Evolutionary conservation across 2,797 vertebrate species (phyloP), one percentile per base, ranked within the genome.

Genomic region (Sus cebifrons): DNA sequence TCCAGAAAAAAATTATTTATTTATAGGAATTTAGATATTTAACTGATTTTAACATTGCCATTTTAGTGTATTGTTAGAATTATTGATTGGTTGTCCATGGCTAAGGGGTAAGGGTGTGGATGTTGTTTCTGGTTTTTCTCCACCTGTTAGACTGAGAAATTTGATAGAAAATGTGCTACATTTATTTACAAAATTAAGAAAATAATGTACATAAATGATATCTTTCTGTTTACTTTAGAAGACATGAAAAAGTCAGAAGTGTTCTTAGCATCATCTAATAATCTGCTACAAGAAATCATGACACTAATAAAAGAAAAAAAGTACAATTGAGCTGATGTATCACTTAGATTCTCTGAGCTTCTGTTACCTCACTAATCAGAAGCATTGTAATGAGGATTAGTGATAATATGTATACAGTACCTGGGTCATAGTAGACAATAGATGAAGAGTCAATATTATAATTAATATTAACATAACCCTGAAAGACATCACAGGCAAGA

Each of bases 271-370:
- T 92, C 92, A 54, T 92, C 49, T 94, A 79, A 64, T 73, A 96
- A 95, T 8, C 71, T 87, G 32, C 73, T 90, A 83, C 5, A 89
- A 92, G 58, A 94, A 86, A 87, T 75, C 75, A 89, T 89, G 88
- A 73, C 27, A 87, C 79, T 95, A 86, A 67, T 54, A 89, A 54
- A 94, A 95, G 71, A 92, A 94, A 91, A 89, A 88, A 92, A 83
- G 86, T 84, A 95, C 90, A 29, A 85, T 70, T 29, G 14, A 64
- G 20, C 20, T 36, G 36, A 36, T 36, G 32, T 62, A 27, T 68
- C 58, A 71, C 56, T 93, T 71, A 86, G 89, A 68, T 87, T 95
- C 36, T 88, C 8, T 62, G 29, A 93, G 29, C 29, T 86, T 91
- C 20, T 83, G 21, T 79, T 95, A 78, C 15, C 32, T 90, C 49